Base-by-base conservation (phyloP, 2,797 vertebrate species). In the Trachops cirrhosus region DNA sequence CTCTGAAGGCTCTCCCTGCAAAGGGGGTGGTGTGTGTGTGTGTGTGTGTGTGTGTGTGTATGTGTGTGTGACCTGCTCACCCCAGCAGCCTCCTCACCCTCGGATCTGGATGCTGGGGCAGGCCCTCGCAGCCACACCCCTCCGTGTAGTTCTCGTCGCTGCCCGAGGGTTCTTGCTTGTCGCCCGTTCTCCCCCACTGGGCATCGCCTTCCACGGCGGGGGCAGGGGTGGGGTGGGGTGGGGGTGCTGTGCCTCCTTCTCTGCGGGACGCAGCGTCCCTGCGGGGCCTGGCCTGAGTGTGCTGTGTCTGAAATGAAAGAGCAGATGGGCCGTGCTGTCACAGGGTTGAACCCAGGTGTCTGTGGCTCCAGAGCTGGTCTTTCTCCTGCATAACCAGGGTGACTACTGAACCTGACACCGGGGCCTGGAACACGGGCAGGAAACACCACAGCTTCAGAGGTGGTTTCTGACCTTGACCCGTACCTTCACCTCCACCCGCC, bases 301-400 rank as follows among this genome's bases (percentile, higher is more conserved):
- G 8, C 22, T n/a, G 67, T 29, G 34, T 62, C 12, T 1, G 6
- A 22, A 85, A 46, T 1, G 4, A 75, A 74, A 86, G 37, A 37
- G 11, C n/a, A 50, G 37, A 62, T 18, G 52, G 37, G 24, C 52
- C 21, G 1, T 4, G 44, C 44, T n/a, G 7, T 41, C 70, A 3
- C 0, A 24, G 37, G 54, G 6, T 9, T 67, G 89, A 73, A 16
- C 37, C 54, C 14, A 4, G 18, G 6, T 39, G 41, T 26, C 64
- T 8, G 44, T 12, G n/a, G 15, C 59, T 77, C 34, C 12, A 3
- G 24, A 34, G 59, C 37, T 21, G 68, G 22, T 12, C 64, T 37
- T 57, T 59, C 39, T 4, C 5, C 9, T 39, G 19, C 0, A 0
- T 6, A 21, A n/a, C 41, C 57, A 10, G 0, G 46, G 73, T 57